Conservation (phyloP, 2,113 vertebrate species). For the Jaculus jaculus region DNA sequence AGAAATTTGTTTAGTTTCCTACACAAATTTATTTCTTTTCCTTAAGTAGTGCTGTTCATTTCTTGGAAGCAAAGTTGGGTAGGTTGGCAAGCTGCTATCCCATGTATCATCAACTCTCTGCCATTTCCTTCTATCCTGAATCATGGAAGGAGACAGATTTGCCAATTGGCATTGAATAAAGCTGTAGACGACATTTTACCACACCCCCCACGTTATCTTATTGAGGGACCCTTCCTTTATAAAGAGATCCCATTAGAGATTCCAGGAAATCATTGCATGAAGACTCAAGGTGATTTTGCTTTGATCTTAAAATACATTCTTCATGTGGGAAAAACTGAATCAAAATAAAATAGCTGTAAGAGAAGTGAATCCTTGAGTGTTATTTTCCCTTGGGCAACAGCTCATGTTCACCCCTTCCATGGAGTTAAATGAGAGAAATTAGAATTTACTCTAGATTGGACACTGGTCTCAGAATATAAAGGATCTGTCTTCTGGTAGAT, state of each 20-base stretch:
- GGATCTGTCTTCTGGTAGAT: constrained; percentile 43
- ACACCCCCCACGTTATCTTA: background rate
- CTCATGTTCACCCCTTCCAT: too few species aligned
- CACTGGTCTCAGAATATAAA: constrained; percentile 53
- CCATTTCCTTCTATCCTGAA: background rate
- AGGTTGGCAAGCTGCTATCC: background rate
- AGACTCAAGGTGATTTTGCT: constrained; percentile 3
- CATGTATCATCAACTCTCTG: background rate
- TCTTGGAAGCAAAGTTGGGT: background rate
- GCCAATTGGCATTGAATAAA: background rate
- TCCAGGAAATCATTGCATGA: background rate
- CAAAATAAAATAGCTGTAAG: background rate
- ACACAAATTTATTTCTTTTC: background rate
- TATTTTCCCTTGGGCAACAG: background rate
- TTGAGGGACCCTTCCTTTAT: too few species aligned
- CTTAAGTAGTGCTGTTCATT: background rate
- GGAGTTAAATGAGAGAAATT: constrained; percentile 70
- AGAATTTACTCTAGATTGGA: constrained; percentile 73
- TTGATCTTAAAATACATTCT: constrained; percentile 3
- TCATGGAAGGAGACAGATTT: background rate
- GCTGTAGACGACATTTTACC: background rate
- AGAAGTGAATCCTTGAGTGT: constrained; percentile 59
- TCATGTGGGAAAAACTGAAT: background rate
- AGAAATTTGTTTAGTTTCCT: constrained; percentile 14
- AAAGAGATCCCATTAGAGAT: background rate